Evolutionary conservation across 2,888 invertebrate species (phyloP).

Genomic region (Trileptium ribeirensis): DNA sequence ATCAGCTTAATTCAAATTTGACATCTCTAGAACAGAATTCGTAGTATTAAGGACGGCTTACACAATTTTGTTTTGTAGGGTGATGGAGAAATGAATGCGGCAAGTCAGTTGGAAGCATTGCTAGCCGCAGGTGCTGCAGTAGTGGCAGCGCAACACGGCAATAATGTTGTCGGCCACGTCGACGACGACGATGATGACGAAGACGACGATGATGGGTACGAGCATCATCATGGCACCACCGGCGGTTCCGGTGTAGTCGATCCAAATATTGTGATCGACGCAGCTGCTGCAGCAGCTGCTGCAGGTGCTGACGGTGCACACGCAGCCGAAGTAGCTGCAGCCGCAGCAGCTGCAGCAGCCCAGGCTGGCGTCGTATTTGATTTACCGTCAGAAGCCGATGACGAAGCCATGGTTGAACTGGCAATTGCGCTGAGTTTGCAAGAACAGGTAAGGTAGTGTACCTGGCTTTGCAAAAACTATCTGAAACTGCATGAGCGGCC

Average conservation of each 20-base stretch:
- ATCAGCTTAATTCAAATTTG: no score
- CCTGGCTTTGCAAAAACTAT: no score
- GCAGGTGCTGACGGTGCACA: slow-evolving; percentile 30
- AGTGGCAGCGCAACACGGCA: neutral
- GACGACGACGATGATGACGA: slow-evolving; percentile 11
- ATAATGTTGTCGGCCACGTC: no score
- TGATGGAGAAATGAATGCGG: neutral
- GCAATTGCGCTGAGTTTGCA: slow-evolving; percentile 89
- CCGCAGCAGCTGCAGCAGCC: slow-evolving; percentile 58
- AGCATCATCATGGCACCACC: slow-evolving; percentile 38
- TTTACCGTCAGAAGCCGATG: slow-evolving; percentile 87
- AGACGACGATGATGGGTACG: neutral
- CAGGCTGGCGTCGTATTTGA: slow-evolving; percentile 61
- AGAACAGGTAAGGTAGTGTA: slow-evolving; percentile 52
- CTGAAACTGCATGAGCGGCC: no score
- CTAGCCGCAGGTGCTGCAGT: slow-evolving; percentile 18
- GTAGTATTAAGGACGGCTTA: no score
- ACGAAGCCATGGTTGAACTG: slow-evolving; percentile 84
- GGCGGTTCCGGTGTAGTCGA: slow-evolving; percentile 40
- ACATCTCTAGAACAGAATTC: no score
- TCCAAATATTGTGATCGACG: neutral
- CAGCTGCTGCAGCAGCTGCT: slow-evolving; percentile 2
- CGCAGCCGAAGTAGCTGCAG: slow-evolving; percentile 36
- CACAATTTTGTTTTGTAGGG: neutral
- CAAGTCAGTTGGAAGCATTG: slow-evolving; percentile 20